Conservation (phyloP, 2,797 vertebrate species). For the Gadopsis bispinosus region DNA sequence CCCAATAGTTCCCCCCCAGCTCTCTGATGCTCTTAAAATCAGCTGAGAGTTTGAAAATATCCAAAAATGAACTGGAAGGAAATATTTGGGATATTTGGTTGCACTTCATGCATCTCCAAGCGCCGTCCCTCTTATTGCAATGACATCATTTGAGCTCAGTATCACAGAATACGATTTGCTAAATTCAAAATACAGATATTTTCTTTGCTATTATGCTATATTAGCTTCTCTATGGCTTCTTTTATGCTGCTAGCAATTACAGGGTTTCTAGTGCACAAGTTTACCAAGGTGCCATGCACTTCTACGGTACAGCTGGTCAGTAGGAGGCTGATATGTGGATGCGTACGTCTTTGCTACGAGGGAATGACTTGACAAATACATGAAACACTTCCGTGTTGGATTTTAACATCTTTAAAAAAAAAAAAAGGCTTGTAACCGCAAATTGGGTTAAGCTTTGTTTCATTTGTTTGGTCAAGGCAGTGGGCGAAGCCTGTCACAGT, state of each 20-base stretch:
- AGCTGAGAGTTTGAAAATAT: not conserved
- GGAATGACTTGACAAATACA: conserved; percentile 33
- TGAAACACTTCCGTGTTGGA: conserved; percentile 26
- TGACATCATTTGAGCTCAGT: conserved; percentile 56
- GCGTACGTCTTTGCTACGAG: conserved; percentile 18
- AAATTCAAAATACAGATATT: conserved; percentile 63
- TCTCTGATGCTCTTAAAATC: not conserved
- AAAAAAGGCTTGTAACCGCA: conserved; percentile 25
- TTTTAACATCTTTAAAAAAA: conserved; percentile 24
- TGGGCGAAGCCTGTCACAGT: conserved; percentile 81
- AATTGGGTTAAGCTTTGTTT: conserved; percentile 33
- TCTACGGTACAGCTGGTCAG: conserved; percentile 28
- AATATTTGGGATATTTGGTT: not conserved
- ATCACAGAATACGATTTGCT: conserved; percentile 58
- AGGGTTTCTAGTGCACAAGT: conserved; percentile 65
- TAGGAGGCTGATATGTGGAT: conserved; percentile 19
- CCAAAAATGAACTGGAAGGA: conserved; percentile 2
- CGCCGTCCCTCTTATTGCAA: conserved; percentile 51
- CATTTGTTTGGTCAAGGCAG: conserved; percentile 73
- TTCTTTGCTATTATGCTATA: conserved; percentile 71
- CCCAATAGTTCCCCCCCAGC: not conserved
- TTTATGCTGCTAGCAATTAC: conserved; percentile 56
- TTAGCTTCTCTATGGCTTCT: conserved; percentile 73
- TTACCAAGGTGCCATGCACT: conserved; percentile 70
- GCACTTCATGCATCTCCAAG: not conserved